phyloP scores from a whole-genome alignment of 1,140 invertebrate species.

The Saxidomus purpurata region DNA sequence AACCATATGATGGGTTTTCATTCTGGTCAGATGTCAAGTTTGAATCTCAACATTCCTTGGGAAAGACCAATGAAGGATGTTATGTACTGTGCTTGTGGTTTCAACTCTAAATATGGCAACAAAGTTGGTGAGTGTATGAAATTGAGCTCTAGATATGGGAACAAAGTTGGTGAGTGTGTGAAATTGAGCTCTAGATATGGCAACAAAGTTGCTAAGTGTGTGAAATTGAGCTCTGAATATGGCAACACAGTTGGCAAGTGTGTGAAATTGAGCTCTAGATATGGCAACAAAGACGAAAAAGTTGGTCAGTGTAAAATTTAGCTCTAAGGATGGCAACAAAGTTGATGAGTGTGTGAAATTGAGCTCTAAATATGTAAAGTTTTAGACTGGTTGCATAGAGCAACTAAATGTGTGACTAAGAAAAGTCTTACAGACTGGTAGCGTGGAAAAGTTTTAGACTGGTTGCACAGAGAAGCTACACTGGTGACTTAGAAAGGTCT shows the following conservation, averaged over 20 bases:
- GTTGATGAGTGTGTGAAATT: no score
- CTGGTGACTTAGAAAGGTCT: no score
- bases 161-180: no score
- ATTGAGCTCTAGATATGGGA: no score
- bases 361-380: slow-evolving; percentile 76
- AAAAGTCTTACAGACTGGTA: no score
- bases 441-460: no score
- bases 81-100: slow-evolving; percentile 84
- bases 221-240: no score
- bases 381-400: no score
- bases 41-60: slow-evolving; percentile 77
- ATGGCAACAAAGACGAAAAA: slow-evolving; percentile 84
- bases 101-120: slow-evolving; percentile 80
- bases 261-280: slow-evolving; percentile 78
- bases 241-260: no score
- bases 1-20: slow-evolving; percentile 85
- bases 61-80: slow-evolving; percentile 71
- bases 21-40: slow-evolving; percentile 79
- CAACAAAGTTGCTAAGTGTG: slow-evolving; percentile 82
- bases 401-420: no score
- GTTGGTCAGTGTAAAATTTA: slow-evolving; percentile 83
- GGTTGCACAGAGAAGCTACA: no score
- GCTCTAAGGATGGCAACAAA: no score
- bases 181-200: slow-evolving; percentile 81
- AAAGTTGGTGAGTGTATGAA: slow-evolving; percentile 81